Conservation (phyloP, 2,888 invertebrate species). For the Abscondita cerata region DNA sequence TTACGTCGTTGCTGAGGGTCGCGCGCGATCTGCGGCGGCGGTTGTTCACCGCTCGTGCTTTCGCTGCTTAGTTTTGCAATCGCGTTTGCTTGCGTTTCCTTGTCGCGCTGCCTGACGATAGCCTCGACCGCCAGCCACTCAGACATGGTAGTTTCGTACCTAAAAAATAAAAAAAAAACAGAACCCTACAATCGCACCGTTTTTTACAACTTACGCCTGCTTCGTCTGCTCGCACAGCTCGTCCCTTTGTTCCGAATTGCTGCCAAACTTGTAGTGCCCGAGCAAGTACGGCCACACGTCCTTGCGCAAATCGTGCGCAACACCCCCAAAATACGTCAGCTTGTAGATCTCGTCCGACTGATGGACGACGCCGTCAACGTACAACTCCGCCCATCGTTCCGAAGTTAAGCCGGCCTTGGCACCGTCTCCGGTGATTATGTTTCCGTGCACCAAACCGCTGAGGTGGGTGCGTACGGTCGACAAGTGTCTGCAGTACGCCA, state of each 20-base stretch:
- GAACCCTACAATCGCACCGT: not conserved
- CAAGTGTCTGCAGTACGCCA: constrained; percentile 91
- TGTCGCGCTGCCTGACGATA: constrained; percentile 83
- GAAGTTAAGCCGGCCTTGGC: constrained; percentile 76
- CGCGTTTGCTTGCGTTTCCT: constrained; percentile 83
- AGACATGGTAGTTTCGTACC: constrained; percentile 90
- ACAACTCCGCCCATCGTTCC: constrained; percentile 76
- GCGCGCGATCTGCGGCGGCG: constrained; percentile 56
- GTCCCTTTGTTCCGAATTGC: constrained; percentile 68
- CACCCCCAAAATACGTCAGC: constrained; percentile 87
- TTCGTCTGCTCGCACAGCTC: constrained; percentile 73
- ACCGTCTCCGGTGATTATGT: constrained; percentile 72
- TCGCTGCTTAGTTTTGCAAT: constrained; percentile 85
- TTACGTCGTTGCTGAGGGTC: constrained; percentile 64
- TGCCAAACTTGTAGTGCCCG: constrained; percentile 84
- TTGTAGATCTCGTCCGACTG: constrained; percentile 79
- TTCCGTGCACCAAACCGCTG: constrained; percentile 83
- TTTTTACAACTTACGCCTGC: constrained; percentile 57
- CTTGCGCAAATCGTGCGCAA: constrained; percentile 75
- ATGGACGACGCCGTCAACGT: constrained; percentile 66
- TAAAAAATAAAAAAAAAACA: constrained; percentile 42
- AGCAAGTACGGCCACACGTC: constrained; percentile 91
- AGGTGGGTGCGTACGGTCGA: constrained; percentile 92
- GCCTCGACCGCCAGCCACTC: constrained; percentile 96
- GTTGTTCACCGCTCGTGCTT: constrained; percentile 64